Evolutionary conservation across 2,797 vertebrate genomes (phyloP).

Genomic region (Parauchenoglanis ngamensis): DNA sequence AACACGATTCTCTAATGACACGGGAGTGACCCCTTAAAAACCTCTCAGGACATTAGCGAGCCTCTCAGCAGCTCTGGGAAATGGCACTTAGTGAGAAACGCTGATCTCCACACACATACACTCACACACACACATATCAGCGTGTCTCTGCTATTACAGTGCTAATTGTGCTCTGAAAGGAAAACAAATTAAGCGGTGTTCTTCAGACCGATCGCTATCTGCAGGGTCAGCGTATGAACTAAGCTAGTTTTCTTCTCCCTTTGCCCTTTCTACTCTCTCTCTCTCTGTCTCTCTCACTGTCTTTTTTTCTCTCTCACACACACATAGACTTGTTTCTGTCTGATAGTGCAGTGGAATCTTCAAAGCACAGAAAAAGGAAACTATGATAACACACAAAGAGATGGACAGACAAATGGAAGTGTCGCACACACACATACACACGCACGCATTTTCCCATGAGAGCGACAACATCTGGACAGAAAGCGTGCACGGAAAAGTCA

Average conservation of each 20-base stretch:
- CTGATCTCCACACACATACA: conserved; percentile 26
- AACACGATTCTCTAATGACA: conserved; percentile 37
- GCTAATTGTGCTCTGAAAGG: conserved; percentile 52
- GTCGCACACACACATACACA: not conserved
- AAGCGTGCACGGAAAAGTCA: conserved; percentile 9
- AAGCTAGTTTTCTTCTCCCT: conserved; percentile 35
- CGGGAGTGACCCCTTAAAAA: conserved; percentile 53
- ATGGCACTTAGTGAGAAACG: conserved; percentile 43
- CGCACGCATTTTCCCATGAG: not conserved
- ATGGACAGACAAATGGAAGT: conserved; percentile 4
- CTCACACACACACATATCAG: not conserved
- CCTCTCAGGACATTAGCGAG: conserved; percentile 42
- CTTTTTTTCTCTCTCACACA: not conserved
- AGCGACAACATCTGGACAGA: conserved; percentile 15
- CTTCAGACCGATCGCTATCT: conserved; percentile 46
- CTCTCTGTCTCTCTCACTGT: not conserved
- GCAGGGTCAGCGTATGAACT: conserved; percentile 52
- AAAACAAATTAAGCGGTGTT: conserved; percentile 50
- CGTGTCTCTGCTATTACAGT: conserved; percentile 25
- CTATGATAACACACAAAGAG: conserved; percentile 30
- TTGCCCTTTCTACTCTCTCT: not conserved
- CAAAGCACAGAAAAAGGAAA: conserved; percentile 32
- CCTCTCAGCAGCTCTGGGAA: conserved; percentile 46
- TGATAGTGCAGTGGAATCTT: conserved; percentile 28
- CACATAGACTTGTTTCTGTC: conserved; percentile 7